Evolutionary conservation across 2,888 invertebrate species (phyloP).

Genomic region (Brenthis daphne): DNA sequence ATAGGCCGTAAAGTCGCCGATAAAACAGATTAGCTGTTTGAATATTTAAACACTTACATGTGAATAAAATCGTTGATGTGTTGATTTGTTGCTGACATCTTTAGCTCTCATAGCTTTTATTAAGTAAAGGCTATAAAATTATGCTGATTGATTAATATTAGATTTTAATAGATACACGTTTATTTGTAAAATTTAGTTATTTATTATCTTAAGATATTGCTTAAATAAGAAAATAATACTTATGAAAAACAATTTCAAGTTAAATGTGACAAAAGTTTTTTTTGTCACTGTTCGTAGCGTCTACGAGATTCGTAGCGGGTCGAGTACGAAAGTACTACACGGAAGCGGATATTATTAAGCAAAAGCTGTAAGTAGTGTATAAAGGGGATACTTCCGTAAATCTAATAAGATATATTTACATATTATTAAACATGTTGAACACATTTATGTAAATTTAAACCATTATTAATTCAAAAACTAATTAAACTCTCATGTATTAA

Average conservation of each 20-base stretch:
- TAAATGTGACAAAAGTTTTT: background rate
- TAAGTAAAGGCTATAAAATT: slow-evolving; percentile 21
- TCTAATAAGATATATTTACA: slow-evolving; percentile 7
- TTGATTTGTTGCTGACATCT: slow-evolving; percentile 38
- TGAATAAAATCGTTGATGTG: slow-evolving; percentile 55
- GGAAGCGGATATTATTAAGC: slow-evolving; percentile 29
- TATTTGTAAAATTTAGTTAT: background rate
- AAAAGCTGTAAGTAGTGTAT: slow-evolving; percentile 11
- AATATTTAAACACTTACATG: slow-evolving; percentile 69
- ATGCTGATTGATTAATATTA: slow-evolving; percentile 10
- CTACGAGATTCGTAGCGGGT: slow-evolving; percentile 73
- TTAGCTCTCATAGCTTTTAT: slow-evolving; percentile 26
- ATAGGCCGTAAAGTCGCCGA: slow-evolving; percentile 75
- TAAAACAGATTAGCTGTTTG: slow-evolving; percentile 76
- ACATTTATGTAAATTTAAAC: slow-evolving; percentile 8
- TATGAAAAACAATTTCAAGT: background rate
- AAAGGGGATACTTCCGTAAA: slow-evolving; percentile 28
- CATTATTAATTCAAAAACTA: slow-evolving; percentile 16
- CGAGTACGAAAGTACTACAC: slow-evolving; percentile 34
- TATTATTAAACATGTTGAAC: slow-evolving; percentile 6
- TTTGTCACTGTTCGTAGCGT: slow-evolving; percentile 51
- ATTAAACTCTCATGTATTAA: slow-evolving; percentile 16
- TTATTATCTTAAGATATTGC: background rate
- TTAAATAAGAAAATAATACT: background rate
- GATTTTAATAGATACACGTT: background rate